A percentile compares a stretch with the other conserved stretches of the same genome.
Conservation (phyloP, 92 coral and sea anemone genomes). For the Palythoa grandis region DNA sequence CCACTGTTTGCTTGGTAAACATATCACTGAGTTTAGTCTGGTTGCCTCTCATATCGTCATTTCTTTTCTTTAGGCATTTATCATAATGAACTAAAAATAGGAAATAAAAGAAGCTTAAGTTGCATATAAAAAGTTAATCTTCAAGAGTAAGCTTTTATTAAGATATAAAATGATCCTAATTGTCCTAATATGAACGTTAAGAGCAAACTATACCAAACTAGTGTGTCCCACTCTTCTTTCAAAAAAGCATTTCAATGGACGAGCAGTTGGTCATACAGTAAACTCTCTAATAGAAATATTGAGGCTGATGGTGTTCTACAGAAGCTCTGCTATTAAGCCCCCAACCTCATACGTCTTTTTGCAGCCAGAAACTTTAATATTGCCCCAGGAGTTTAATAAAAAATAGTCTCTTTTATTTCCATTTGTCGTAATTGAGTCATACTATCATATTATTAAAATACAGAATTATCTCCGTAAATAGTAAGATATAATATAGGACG, state of each 20-base stretch:
- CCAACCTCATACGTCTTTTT: slow-evolving; percentile 5
- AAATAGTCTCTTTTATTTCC: slow-evolving; percentile 7
- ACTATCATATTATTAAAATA: neutral
- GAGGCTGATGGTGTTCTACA: slow-evolving; percentile 1
- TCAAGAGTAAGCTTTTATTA: slow-evolving; percentile 8
- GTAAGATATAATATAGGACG: neutral
- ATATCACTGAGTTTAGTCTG: slow-evolving; percentile 6
- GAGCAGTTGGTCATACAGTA: slow-evolving; percentile 7
- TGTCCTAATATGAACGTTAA: slow-evolving; percentile 6
- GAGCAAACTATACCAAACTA: slow-evolving; percentile 3
- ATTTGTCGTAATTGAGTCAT: slow-evolving; percentile 9
- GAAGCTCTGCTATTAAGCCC: slow-evolving; percentile 12
- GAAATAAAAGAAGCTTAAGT: slow-evolving; percentile 7
- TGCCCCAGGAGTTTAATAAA: slow-evolving; percentile 4
- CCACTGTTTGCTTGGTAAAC: slow-evolving; percentile 11
- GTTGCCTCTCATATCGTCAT: slow-evolving; percentile 13
- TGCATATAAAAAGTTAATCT: neutral
- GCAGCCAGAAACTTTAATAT: slow-evolving; percentile 7
- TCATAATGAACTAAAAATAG: slow-evolving; percentile 13
- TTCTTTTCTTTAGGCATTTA: slow-evolving; percentile 5
- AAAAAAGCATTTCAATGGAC: slow-evolving; percentile 5
- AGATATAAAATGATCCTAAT: slow-evolving; percentile 7
- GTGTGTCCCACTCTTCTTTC: slow-evolving; percentile 8
- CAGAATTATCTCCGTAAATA: neutral
- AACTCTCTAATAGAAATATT: slow-evolving; percentile 1